Evolutionary conservation across 2,797 vertebrate species (phyloP), one percentile per base, ranked within the genome.

Genomic region (Schizopygopsis malacanthus): DNA sequence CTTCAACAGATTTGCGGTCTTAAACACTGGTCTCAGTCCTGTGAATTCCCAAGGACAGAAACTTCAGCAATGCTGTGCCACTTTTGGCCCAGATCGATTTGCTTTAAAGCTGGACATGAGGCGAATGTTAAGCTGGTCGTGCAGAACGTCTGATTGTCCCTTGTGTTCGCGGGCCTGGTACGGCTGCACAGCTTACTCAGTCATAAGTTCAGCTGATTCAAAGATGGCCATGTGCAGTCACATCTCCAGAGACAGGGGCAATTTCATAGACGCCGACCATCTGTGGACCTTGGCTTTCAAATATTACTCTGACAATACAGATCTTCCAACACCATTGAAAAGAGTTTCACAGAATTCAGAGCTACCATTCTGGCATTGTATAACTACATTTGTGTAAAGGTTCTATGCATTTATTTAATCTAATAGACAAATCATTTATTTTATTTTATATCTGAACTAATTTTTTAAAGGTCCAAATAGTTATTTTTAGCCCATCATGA

Each of bases 81-180:
- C 86, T 87, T 88, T 86, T 86, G 87, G 87, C 92, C 93, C 87
- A 88, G 91, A 92, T 88, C 52, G 76, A 89, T 61, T 79, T 79
- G 83, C 75, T 85, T 79, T 72, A 84, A 63, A 28, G 69, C 75
- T 39, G 77, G 81, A 84, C 86, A 84, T 54, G 76, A 87, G 81
- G 75, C 25, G 86, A 83, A 84, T 87, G 86, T 84, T 87, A 87
- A 87, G 76, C 61, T 75, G 56, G 37, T 37, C 20, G 77, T 87
- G 86, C 54, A 83, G 81, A 87, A 83, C 69, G 25, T 63, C 67
- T 70, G 73, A 71, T 61, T 79, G 73, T 79, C 73, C 75, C 80
- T 86, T 59, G 81, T 83, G 85, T 86, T 69, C n/a, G 20, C 15
- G 20, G 56, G 41, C 43, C 9, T 1, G 39, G 52, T 41, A 28